phyloP scores from a whole-genome alignment of 2,888 invertebrate species.

The Lithophane socia region DNA sequence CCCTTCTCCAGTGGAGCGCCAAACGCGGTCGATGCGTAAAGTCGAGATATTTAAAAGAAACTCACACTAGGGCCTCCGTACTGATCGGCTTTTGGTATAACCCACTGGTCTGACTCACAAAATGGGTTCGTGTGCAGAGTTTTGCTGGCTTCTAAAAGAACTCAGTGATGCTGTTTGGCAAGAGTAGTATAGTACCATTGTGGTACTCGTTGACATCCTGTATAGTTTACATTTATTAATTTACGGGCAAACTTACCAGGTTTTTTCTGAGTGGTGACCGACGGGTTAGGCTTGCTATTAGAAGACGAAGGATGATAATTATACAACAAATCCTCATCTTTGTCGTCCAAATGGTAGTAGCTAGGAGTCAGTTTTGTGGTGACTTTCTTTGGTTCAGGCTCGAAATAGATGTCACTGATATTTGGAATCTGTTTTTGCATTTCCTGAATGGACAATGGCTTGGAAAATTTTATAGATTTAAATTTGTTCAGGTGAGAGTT shows the following conservation, averaged over 20 bases:
- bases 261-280: rapidly evolving
- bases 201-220: not conserved
- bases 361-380: not conserved
- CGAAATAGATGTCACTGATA: conserved; percentile 64
- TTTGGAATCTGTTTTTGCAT: conserved; percentile 75
- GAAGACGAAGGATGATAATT: not conserved
- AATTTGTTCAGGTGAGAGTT: conserved; percentile 64
- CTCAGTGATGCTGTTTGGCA: not conserved
- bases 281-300: not conserved
- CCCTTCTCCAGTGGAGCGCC: too few relatives aligned
- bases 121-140: not conserved
- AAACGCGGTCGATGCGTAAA: too few relatives aligned
- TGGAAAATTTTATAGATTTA: conserved; percentile 67
- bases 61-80: not conserved
- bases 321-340: conserved; percentile 31
- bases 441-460: conserved; percentile 66
- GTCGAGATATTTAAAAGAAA: too few relatives aligned
- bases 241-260: conserved; percentile 14
- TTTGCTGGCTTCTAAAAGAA: not conserved
- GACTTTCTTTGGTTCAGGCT: rapidly evolving
- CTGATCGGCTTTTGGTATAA: not conserved
- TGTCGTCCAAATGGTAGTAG: conserved; percentile 34
- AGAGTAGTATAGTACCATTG: not conserved
- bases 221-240: not conserved
- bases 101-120: not conserved